These are phyloP conservation scores for Todiramphus chloris DNA, from an alignment of 2,113 vertebrate genomes.

Conservation along the genomic window DNA sequence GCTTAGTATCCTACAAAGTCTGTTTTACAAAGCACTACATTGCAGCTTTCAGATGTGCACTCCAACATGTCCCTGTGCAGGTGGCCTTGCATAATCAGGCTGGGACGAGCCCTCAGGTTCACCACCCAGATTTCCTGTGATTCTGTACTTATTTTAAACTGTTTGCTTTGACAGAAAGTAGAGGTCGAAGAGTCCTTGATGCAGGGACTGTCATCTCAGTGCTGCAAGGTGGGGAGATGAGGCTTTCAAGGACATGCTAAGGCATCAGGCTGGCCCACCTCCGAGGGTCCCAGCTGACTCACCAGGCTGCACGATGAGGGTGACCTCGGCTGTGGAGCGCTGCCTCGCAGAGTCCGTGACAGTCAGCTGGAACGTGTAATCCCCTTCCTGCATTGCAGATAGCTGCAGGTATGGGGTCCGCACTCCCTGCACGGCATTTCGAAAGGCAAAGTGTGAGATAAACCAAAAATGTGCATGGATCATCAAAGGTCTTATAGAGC, in stretches of 20 bases:
- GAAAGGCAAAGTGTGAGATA: rapidly evolving
- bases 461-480: neutral
- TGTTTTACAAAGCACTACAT: neutral
- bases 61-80: neutral
- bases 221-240: neutral
- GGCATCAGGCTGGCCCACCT: neutral
- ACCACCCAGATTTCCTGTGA: neutral
- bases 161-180: neutral
- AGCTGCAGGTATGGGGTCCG: slow-evolving; percentile 75
- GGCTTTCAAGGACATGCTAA: rapidly evolving
- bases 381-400: slow-evolving; percentile 79
- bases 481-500: neutral
- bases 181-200: neutral
- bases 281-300: neutral
- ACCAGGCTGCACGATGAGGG: slow-evolving; percentile 79
- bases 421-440: slow-evolving; percentile 50
- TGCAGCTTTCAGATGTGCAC: neutral
- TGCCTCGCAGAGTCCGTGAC: slow-evolving; percentile 79
- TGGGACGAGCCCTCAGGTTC: neutral
- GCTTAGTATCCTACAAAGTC: too few relatives aligned
- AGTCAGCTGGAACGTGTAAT: slow-evolving; percentile 78
- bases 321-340: slow-evolving; percentile 72
- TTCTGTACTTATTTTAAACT: neutral
- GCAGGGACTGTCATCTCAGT: neutral
- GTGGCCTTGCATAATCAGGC: neutral